Evolutionary conservation across 2,113 vertebrate species (phyloP), one percentile per base, ranked within the genome.

Genomic region (Tonatia bakeri): DNA sequence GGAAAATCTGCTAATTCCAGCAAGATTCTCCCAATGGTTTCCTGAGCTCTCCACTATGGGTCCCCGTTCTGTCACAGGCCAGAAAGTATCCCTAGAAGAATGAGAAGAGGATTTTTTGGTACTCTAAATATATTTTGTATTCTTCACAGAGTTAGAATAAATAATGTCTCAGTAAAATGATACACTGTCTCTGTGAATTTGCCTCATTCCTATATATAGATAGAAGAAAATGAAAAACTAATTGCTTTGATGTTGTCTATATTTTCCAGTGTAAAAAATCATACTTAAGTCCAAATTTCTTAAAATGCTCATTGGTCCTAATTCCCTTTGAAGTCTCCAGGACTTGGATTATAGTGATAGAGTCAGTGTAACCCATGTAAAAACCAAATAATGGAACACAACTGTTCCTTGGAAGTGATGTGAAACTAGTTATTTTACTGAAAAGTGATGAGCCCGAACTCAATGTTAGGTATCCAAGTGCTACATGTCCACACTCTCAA

Each of bases 201-300:
- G 9, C 73, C 9, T 80, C 24, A 93, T 40, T 6, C 3, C 20
- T 80, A 50, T 31, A 92, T 38, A 38, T 80, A 45, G 28, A 86
- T 87, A 96, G 87, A 81, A 75, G 72, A 59, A 96, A 92, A 79
- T 31, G n/a, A 52, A 26, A 80, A 77, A 94, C 67, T 26, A 69
- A 43, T 75, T 64, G 20, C 20, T 80, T 93, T 56, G 20, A 4
- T 59, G 9, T 87, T 96, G 67, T 95, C 94, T 94, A 4, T 47
- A 43, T n/a, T 87, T 4, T 67, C 50, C 94, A 97, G 97, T 59
- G 43, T 75, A 70, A 88, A 59, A 88, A 94, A 90, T 88, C 70
- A 40, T 15, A 7, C n/a, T 31, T 40, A 81, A 91, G 40, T 83
- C 43, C 45, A 47, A 94, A 94, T 86, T 72, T 47, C 54, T 64